phyloP scores from a whole-genome alignment of 2,888 invertebrate genomes.

The Diarsia rubi region DNA sequence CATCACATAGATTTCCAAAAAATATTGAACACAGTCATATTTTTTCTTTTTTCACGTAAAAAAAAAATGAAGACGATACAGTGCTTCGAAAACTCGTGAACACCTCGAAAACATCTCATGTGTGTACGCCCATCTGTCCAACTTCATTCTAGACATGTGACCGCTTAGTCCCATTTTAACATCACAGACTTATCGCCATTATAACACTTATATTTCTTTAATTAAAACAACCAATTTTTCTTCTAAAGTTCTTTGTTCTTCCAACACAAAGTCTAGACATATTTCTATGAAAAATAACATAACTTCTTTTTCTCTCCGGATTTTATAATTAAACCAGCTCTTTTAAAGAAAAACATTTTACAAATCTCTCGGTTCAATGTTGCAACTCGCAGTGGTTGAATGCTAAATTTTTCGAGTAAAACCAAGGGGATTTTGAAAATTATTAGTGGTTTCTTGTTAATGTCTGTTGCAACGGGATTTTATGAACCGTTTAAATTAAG shows the following conservation, averaged over 20 bases:
- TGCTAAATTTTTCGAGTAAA: slow-evolving; percentile 12
- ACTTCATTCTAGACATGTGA: too few relatives aligned
- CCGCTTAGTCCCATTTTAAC: neutral
- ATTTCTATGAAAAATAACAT: neutral
- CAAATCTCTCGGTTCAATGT: slow-evolving; percentile 7
- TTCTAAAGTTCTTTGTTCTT: neutral
- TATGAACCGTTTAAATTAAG: neutral
- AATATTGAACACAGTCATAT: too few relatives aligned
- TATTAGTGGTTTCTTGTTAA: slow-evolving; percentile 11
- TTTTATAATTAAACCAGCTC: neutral
- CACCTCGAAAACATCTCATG: too few relatives aligned
- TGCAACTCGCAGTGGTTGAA: neutral
- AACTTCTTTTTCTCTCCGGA: neutral
- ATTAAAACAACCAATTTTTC: neutral
- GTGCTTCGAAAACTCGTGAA: too few relatives aligned
- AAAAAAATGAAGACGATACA: too few relatives aligned
- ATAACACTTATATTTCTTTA: neutral
- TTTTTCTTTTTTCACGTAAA: too few relatives aligned
- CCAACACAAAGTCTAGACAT: neutral
- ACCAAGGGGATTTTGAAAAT: slow-evolving; percentile 11
- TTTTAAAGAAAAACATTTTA: neutral
- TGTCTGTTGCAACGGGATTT: neutral
- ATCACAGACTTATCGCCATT: too few relatives aligned
- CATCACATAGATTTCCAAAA: too few relatives aligned
- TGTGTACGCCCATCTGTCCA: too few relatives aligned